phyloP scores from a whole-genome alignment of 2,113 vertebrate genomes.

The Stegastes partitus region DNA sequence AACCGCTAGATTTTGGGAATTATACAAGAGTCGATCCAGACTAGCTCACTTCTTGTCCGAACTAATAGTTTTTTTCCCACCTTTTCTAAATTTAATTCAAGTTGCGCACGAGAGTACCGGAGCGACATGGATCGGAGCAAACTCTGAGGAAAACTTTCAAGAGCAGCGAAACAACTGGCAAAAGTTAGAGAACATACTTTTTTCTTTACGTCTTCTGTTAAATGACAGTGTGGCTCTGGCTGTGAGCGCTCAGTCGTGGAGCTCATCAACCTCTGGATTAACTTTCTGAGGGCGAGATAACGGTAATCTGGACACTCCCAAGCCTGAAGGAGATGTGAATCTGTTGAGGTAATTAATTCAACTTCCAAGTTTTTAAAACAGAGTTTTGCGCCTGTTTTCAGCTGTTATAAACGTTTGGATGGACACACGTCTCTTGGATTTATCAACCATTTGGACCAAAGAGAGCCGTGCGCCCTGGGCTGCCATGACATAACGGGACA shows the following conservation, averaged over 20 bases:
- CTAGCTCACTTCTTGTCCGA: slow-evolving; percentile 49
- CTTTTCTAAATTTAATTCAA: background rate
- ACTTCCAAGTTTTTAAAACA: background rate
- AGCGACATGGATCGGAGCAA: slow-evolving; percentile 5
- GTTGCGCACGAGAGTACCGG: background rate
- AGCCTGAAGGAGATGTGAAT: slow-evolving; percentile 10
- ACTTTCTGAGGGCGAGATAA: slow-evolving; percentile 41
- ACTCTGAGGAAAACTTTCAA: slow-evolving; percentile 32
- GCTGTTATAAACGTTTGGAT: slow-evolving; percentile 30
- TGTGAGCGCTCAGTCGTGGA: slow-evolving; percentile 27
- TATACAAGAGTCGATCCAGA: slow-evolving; percentile 58
- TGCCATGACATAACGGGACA: slow-evolving; percentile 76
- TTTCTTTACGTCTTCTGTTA: slow-evolving; percentile 22
- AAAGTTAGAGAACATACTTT: slow-evolving; percentile 26
- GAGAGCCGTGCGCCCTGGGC: slow-evolving; percentile 42
- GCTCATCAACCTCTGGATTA: slow-evolving; percentile 53
- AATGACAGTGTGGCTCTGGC: slow-evolving; percentile 29
- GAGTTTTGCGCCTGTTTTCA: background rate
- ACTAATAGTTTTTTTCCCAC: background rate
- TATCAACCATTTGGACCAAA: slow-evolving; percentile 31
- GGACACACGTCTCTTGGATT: slow-evolving; percentile 29
- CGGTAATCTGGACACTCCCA: slow-evolving; percentile 48
- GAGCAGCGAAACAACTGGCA: slow-evolving; percentile 43
- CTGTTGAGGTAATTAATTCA: background rate
- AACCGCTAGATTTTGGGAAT: slow-evolving; percentile 77